A percentile compares a stretch with the other conserved stretches of the same genome.
Conservation (phyloP, 2,113 vertebrate genomes). For the Centrocercus urophasianus region DNA sequence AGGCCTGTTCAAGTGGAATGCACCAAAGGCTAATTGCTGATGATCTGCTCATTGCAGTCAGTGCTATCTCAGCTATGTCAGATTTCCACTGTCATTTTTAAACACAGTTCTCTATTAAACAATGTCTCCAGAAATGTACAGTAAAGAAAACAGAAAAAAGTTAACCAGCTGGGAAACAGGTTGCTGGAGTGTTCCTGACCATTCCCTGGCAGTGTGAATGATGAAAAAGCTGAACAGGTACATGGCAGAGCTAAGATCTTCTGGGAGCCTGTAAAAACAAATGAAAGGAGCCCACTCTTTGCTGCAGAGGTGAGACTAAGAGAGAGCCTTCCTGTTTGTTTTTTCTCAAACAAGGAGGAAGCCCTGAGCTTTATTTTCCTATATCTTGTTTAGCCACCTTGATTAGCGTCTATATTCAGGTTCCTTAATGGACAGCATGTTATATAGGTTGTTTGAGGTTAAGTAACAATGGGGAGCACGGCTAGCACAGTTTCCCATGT, state of each 20-base stretch:
- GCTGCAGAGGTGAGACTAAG: constrained; percentile 17
- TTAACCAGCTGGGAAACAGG: background rate
- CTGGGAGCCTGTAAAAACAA: background rate
- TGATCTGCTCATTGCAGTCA: background rate
- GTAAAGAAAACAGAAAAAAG: background rate
- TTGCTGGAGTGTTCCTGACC: background rate
- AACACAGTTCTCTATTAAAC: background rate
- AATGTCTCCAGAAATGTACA: background rate
- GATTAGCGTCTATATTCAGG: constrained; percentile 32
- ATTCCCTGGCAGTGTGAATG: background rate
- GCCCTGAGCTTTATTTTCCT: constrained; percentile 59
- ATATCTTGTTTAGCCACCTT: constrained; percentile 65
- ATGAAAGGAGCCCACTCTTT: background rate
- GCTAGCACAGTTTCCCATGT: constrained; percentile 71
- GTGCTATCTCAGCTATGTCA: background rate
- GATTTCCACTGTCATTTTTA: background rate
- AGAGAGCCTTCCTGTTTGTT: constrained; percentile 51
- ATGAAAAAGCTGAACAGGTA: constrained; percentile 45
- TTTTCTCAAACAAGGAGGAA: constrained; percentile 62
- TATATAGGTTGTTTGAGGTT: constrained; percentile 73
- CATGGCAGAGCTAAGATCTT: background rate
- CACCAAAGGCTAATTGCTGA: background rate
- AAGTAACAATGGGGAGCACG: constrained; percentile 66
- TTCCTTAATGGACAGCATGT: background rate
- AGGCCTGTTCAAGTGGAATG: background rate